phyloP scores from a whole-genome alignment of 1,140 invertebrate species.

The Dinothrombium tinctorium region DNA sequence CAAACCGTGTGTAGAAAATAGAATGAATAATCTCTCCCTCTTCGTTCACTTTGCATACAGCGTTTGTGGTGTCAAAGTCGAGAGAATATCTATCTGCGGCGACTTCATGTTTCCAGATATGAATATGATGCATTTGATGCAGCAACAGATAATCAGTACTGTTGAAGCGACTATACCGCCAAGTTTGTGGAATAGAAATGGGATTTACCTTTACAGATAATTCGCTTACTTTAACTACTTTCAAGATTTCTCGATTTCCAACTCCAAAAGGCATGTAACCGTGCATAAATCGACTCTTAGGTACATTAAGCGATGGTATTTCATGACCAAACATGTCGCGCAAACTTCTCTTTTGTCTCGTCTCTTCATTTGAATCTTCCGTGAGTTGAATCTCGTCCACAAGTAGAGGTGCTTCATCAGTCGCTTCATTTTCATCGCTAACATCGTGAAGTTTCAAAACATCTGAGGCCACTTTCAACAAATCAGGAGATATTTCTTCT shows the following conservation, averaged over 20 bases:
- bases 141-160: neutral
- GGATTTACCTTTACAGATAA: neutral
- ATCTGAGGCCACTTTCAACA: too few species aligned
- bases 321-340: too few species aligned
- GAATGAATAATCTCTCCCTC: neutral
- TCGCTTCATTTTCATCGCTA: too few species aligned
- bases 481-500: too few species aligned
- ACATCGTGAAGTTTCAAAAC: too few species aligned
- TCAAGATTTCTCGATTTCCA: neutral
- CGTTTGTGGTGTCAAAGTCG: neutral
- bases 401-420: too few species aligned
- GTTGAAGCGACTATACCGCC: neutral
- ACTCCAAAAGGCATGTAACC: too few species aligned
- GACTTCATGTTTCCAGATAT: neutral
- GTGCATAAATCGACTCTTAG: too few species aligned
- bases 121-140: neutral
- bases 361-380: too few species aligned
- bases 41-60: neutral
- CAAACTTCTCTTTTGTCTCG: too few species aligned
- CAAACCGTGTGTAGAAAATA: neutral
- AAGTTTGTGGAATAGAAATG: neutral
- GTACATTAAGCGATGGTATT: too few species aligned
- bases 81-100: neutral
- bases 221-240: neutral
- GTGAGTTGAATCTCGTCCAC: too few species aligned